phyloP scores from a whole-genome alignment of 2,888 invertebrate species.

The Steinernema hermaphroditum region DNA sequence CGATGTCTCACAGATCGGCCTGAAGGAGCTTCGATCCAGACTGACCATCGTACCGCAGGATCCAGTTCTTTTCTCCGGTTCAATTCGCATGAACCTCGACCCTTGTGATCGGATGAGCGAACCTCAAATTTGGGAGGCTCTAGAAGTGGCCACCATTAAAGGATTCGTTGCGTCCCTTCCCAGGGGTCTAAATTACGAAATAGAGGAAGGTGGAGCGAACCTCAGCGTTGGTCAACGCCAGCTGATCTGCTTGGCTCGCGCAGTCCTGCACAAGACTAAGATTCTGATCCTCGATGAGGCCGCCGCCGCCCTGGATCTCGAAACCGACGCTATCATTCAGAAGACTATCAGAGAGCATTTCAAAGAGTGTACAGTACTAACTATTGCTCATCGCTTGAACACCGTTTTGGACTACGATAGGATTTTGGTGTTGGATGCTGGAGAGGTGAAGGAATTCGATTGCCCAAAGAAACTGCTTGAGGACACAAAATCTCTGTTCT shows the following conservation, averaged over 20 bases:
- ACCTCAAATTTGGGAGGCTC: constrained; percentile 79
- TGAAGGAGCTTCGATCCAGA: constrained; percentile 80
- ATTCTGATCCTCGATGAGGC: constrained; percentile 67
- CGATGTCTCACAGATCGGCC: constrained; percentile 78
- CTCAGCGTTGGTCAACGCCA: constrained; percentile 70
- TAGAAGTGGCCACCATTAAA: constrained; percentile 76
- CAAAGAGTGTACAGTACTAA: constrained; percentile 76
- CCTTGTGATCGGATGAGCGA: constrained; percentile 81
- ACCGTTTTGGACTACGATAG: constrained; percentile 82
- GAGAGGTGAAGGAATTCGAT: constrained; percentile 76
- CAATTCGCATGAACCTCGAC: constrained; percentile 86
- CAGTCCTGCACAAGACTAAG: constrained; percentile 68
- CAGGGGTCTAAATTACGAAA: constrained; percentile 79
- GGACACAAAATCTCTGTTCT: constrained; percentile 75
- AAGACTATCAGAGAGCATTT: constrained; percentile 78
- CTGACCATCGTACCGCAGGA: constrained; percentile 72
- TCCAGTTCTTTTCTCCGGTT: constrained; percentile 90
- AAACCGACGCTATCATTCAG: constrained; percentile 69
- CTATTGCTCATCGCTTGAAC: constrained; percentile 73
- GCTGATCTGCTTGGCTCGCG: constrained; percentile 69
- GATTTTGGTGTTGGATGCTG: constrained; percentile 77
- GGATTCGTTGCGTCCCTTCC: constrained; percentile 79
- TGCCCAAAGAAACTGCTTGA: constrained; percentile 74
- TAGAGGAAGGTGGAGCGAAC: constrained; percentile 89
- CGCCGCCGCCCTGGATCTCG: constrained; percentile 69